Evolutionary conservation across 2,888 invertebrate species (phyloP).

Genomic region (Iselma pallidipennis): DNA sequence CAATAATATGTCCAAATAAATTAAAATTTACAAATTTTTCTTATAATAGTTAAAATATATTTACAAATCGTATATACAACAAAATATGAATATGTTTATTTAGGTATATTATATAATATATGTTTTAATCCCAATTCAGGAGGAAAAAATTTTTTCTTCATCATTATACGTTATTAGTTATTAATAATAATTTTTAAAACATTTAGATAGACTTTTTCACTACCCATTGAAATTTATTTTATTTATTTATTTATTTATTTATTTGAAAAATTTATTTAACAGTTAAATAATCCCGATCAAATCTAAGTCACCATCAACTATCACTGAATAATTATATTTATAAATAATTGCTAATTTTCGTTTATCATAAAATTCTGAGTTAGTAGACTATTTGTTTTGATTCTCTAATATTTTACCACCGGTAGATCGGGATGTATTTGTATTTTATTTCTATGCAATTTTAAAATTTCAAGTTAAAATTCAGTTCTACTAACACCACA

Average conservation of each 20-base stretch:
- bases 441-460: too few species aligned
- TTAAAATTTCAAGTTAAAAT: too few species aligned
- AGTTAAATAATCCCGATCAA: not conserved
- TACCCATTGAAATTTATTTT: not conserved
- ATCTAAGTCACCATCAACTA: too few species aligned
- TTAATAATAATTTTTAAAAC: constrained; percentile 18
- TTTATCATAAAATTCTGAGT: too few species aligned
- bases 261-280: not conserved
- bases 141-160: not conserved
- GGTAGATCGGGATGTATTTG: too few species aligned
- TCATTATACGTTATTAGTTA: constrained; percentile 17
- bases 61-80: constrained; percentile 53
- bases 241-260: too few species aligned
- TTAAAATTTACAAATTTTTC: constrained; percentile 52
- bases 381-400: too few species aligned
- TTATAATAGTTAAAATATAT: constrained; percentile 45
- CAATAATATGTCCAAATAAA: constrained; percentile 51
- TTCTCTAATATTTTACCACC: too few species aligned
- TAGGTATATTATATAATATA: not conserved
- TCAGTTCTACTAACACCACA: not conserved
- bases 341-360: too few species aligned
- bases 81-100: constrained; percentile 9
- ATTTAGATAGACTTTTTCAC: constrained; percentile 16
- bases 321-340: too few species aligned
- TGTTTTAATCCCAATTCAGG: not conserved